These are phyloP conservation scores for Endomychus coccineus DNA, from an alignment of 2,888 invertebrate species.

Conservation along the genomic window DNA sequence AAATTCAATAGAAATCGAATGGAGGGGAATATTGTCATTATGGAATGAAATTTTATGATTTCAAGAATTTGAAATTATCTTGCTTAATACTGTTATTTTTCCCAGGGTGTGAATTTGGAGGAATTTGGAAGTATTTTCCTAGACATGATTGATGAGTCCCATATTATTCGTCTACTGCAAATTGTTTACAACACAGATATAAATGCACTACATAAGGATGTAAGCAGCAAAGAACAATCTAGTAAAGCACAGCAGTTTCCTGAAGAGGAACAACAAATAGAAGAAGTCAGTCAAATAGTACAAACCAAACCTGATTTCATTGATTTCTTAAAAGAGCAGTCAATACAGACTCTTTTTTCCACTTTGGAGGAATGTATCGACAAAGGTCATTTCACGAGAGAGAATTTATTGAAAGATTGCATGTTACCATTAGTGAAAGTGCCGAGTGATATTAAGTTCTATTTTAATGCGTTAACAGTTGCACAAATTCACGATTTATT, in stretches of 20 bases:
- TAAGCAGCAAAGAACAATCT: slow-evolving; percentile 6
- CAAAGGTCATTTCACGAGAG: slow-evolving; percentile 16
- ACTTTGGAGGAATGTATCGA: slow-evolving; percentile 20
- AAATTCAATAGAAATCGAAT: no score
- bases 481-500: slow-evolving; percentile 23
- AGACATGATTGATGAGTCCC: slow-evolving; percentile 10
- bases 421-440: slow-evolving; percentile 23
- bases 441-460: slow-evolving; percentile 21
- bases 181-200: slow-evolving; percentile 11
- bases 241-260: slow-evolving; percentile 3
- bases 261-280: slow-evolving; percentile 16
- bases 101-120: no score
- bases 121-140: slow-evolving; percentile 10
- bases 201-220: slow-evolving; percentile 7
- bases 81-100: no score
- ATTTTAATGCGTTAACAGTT: slow-evolving; percentile 21
- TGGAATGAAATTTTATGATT: no score
- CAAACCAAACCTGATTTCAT: slow-evolving; percentile 16
- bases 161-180: slow-evolving; percentile 8
- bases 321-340: slow-evolving; percentile 17
- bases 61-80: no score
- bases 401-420: slow-evolving; percentile 22
- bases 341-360: slow-evolving; percentile 18
- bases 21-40: no score
- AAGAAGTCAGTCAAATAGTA: slow-evolving; percentile 17